phyloP scores from a whole-genome alignment of 2,113 vertebrate genomes.

The Pyrgilauda ruficollis region DNA sequence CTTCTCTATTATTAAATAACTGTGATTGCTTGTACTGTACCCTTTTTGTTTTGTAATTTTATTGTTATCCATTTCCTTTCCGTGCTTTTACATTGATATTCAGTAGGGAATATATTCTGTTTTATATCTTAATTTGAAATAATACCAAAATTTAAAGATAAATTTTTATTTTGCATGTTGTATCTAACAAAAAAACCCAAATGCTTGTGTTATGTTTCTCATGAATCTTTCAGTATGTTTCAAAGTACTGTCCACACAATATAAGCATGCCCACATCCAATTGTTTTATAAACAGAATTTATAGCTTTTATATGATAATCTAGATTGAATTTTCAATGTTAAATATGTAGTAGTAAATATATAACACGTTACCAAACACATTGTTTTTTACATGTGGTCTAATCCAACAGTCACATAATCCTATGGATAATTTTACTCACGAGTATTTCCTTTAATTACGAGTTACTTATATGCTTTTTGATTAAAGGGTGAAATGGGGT shows the following conservation, averaged over 20 bases:
- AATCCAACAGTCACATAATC: not conserved
- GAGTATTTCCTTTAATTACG: not conserved
- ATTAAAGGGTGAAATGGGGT: not conserved
- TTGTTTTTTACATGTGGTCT: not conserved
- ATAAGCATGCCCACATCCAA: not conserved
- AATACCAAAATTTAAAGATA: not conserved
- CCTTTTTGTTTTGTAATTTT: conserved; percentile 9
- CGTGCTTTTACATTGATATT: not conserved
- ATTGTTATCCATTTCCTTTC: not conserved
- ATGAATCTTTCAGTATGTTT: not conserved
- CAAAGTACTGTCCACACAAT: not conserved
- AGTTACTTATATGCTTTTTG: not conserved
- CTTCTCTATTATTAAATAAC: conserved; percentile 7
- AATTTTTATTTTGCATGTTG: not conserved
- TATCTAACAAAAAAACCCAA: not conserved
- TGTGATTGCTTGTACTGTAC: not conserved
- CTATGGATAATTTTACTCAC: not conserved
- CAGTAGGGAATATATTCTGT: not conserved
- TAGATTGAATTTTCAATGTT: not conserved
- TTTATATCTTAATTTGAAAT: not conserved
- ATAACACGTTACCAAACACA: not conserved
- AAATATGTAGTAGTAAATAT: not conserved
- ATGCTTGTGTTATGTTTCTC: not conserved
- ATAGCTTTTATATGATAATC: not conserved
- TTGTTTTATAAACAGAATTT: not conserved